Evolutionary conservation across 1,140 invertebrate species (phyloP).

Genomic region (Drosophila aff.): DNA sequence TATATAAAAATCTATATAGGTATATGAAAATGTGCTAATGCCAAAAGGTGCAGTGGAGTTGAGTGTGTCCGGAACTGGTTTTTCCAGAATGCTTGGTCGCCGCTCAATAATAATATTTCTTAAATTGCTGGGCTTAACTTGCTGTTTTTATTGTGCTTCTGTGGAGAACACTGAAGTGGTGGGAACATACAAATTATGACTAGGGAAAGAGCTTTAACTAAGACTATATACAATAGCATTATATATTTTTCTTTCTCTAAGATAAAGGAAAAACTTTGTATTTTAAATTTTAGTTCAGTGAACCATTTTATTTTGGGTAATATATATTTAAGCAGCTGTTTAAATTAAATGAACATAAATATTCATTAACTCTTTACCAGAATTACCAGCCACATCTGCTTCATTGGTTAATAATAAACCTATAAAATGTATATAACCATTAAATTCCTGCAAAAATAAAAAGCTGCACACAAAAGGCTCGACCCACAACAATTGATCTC

Average conservation of each 20-base stretch:
- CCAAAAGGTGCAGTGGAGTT: conserved; percentile 35
- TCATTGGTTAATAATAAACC: background rate
- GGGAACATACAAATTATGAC: background rate
- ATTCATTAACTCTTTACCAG: background rate
- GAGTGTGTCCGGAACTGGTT: conserved; percentile 20
- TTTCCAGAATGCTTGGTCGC: conserved; percentile 27
- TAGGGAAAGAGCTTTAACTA: background rate
- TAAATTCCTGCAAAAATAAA: background rate
- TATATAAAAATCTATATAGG: no score
- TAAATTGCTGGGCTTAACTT: background rate
- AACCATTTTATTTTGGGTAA: background rate
- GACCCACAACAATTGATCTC: conserved; percentile 1
- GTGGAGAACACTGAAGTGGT: background rate
- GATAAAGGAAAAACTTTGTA: rapidly evolving
- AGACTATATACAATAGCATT: background rate
- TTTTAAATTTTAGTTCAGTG: background rate
- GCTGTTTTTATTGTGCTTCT: conserved; percentile 2
- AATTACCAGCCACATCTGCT: background rate
- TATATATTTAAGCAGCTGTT: background rate
- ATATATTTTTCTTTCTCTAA: background rate
- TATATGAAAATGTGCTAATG: conserved; percentile 2
- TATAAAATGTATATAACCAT: background rate
- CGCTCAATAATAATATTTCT: conserved; percentile 1
- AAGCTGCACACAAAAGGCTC: background rate
- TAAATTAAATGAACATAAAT: background rate